Conservation (phyloP, 1,140 invertebrate genomes). For the Procambarus virginalis region DNA sequence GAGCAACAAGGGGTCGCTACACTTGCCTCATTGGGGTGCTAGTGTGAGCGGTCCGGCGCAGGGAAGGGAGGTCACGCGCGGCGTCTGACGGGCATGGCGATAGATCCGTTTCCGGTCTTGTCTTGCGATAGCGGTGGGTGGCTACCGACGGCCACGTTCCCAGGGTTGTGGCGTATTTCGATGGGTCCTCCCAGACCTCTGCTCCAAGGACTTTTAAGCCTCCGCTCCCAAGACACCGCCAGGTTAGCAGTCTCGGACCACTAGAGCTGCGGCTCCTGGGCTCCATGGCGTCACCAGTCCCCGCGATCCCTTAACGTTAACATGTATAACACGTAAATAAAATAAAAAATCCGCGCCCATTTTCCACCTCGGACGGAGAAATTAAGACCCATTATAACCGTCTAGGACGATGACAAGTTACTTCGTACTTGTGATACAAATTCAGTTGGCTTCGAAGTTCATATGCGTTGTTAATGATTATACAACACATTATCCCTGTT, state of each 20-base stretch:
- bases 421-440: neutral
- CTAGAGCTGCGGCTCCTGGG: neutral
- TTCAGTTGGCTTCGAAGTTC: neutral
- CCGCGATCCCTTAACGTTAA: no score
- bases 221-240: neutral
- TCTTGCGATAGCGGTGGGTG: neutral
- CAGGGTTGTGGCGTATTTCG: neutral
- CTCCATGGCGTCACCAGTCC: no score
- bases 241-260: neutral
- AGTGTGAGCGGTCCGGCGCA: neutral
- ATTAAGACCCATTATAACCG: neutral
- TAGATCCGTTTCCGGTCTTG: neutral
- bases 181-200: neutral
- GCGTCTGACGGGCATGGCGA: neutral
- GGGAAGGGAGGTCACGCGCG: neutral
- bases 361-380: neutral
- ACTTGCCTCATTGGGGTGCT: neutral
- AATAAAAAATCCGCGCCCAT: neutral
- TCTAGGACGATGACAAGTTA: neutral
- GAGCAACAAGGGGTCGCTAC: no score
- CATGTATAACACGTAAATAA: no score
- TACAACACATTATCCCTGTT: neutral
- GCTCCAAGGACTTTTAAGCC: no score
- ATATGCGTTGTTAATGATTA: neutral
- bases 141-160: neutral